Evolutionary conservation across 92 coral and sea anemone species (phyloP).

Genomic region (Zoanthus solanderi): DNA sequence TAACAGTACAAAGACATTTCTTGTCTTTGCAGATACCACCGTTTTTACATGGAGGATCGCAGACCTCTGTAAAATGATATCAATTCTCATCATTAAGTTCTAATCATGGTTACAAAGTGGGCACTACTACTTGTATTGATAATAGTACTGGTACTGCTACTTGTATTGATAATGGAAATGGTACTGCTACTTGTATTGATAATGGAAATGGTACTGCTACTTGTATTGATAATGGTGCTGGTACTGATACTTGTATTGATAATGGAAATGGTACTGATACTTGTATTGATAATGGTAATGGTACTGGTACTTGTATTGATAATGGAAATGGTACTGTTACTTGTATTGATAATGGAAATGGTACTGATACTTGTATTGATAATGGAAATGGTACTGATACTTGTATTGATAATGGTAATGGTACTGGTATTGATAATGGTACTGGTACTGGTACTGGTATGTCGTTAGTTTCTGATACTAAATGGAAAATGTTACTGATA

Average conservation of each 20-base stretch:
- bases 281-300: neutral
- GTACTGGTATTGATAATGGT: neutral
- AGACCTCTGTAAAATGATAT: slow-evolving; percentile 31
- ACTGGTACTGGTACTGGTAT: neutral
- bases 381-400: neutral
- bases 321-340: neutral
- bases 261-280: neutral
- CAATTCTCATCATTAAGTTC: neutral
- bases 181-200: neutral
- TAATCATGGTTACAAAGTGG: neutral
- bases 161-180: neutral
- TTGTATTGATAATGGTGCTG: neutral
- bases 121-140: neutral
- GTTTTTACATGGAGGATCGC: slow-evolving; percentile 18
- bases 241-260: neutral
- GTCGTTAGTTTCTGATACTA: neutral
- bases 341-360: neutral
- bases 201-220: neutral
- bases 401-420: neutral
- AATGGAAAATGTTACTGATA: neutral
- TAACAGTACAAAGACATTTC: neutral
- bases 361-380: neutral
- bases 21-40: slow-evolving; percentile 43
- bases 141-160: neutral
- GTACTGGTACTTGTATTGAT: neutral